phyloP scores from a whole-genome alignment of 2,888 invertebrate genomes.

The Mythimna lalbum region DNA sequence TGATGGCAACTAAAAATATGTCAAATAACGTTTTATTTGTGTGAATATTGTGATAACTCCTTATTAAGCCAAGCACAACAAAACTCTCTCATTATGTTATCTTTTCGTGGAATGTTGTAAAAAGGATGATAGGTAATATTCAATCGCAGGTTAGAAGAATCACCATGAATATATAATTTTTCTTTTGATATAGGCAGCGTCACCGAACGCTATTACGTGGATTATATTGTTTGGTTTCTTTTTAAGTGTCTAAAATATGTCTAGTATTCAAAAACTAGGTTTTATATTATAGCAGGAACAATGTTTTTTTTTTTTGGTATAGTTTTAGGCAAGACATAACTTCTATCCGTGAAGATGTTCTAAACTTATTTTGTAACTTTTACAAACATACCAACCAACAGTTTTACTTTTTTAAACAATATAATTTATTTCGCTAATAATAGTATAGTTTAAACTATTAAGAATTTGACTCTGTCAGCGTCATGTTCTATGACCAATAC shows the following conservation, averaged over 20 bases:
- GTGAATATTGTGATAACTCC: slow-evolving; percentile 23
- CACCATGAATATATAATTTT: slow-evolving; percentile 21
- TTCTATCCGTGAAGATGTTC: no score
- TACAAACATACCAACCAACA: background rate
- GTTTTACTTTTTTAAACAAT: background rate
- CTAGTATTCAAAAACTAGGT: background rate
- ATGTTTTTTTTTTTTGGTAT: no score
- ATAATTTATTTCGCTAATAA: no score
- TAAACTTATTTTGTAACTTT: no score
- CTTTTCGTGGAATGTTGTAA: background rate
- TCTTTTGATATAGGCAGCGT: background rate
- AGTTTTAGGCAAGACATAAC: no score
- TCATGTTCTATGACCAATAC: background rate
- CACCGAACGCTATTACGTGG: slow-evolving; percentile 12
- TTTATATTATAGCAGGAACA: no score
- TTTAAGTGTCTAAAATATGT: background rate
- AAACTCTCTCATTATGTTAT: slow-evolving; percentile 21
- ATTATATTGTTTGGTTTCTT: background rate
- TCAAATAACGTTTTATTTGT: slow-evolving; percentile 26
- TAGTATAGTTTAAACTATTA: background rate
- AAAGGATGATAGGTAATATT: slow-evolving; percentile 8
- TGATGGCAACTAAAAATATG: slow-evolving; percentile 10
- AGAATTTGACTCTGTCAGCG: background rate
- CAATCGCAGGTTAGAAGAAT: background rate
- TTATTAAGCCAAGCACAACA: background rate